These are phyloP conservation scores for Holacanthella duospinosa DNA, from an alignment of 2,888 invertebrate genomes.

Conservation along the genomic window DNA sequence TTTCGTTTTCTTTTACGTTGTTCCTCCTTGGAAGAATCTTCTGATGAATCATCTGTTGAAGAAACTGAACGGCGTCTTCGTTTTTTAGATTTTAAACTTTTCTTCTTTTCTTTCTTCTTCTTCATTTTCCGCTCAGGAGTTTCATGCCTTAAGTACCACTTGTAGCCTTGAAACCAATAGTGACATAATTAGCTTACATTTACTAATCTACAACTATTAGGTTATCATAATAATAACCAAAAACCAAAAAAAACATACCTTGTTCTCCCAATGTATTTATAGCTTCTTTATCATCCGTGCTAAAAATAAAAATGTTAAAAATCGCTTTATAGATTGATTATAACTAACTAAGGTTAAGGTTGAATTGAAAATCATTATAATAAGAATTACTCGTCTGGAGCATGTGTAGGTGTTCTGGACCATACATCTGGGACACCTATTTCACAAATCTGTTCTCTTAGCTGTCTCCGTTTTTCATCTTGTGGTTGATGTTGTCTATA, in stretches of 20 bases:
- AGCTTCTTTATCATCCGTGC: slow-evolving; percentile 31
- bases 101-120: slow-evolving; percentile 18
- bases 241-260: no score
- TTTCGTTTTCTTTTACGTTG: slow-evolving; percentile 5
- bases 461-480: slow-evolving; percentile 23
- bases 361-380: background rate
- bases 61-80: slow-evolving; percentile 16
- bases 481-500: background rate
- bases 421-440: slow-evolving; percentile 34
- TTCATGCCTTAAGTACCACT: slow-evolving; percentile 5
- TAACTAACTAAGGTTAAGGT: background rate
- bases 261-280: no score
- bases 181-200: slow-evolving; percentile 14
- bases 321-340: background rate
- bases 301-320: slow-evolving; percentile 14
- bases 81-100: slow-evolving; percentile 13
- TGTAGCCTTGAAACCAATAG: slow-evolving; percentile 10
- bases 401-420: slow-evolving; percentile 23
- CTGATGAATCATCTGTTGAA: slow-evolving; percentile 7
- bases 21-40: slow-evolving; percentile 10
- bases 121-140: slow-evolving; percentile 8
- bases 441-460: slow-evolving; percentile 33
- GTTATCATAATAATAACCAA: no score
- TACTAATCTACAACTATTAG: background rate
- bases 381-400: slow-evolving; percentile 27